These are phyloP conservation scores for Actinemys pallida DNA, from an alignment of 2,113 vertebrate genomes.

Conservation along the genomic window DNA sequence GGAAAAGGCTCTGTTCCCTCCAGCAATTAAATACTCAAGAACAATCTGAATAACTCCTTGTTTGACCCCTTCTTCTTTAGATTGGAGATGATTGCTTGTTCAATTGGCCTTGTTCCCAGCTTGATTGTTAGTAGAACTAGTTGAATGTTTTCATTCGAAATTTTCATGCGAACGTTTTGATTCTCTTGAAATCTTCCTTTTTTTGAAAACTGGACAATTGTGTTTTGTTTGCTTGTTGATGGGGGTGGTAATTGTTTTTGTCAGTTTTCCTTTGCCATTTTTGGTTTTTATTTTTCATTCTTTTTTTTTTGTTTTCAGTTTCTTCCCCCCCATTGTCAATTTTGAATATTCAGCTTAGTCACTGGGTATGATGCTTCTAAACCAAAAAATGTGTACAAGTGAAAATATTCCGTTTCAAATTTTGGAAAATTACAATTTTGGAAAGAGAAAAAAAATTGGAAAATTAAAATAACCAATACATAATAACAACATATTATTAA, in stretches of 20 bases:
- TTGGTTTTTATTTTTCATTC: background rate
- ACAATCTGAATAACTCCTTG: background rate
- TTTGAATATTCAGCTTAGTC: background rate
- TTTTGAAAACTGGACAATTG: background rate
- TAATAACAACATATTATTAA: background rate
- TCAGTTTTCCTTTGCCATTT: background rate
- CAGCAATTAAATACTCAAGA: slow-evolving; percentile 40
- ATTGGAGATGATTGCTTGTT: background rate
- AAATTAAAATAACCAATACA: background rate
- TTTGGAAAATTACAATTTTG: background rate
- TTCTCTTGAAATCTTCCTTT: background rate
- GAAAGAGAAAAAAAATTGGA: background rate
- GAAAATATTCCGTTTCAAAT: background rate
- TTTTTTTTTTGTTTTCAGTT: background rate
- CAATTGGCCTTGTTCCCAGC: background rate
- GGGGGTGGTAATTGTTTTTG: background rate
- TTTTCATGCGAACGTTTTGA: background rate
- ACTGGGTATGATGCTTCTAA: background rate
- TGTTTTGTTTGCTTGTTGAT: background rate
- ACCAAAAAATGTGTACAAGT: background rate
- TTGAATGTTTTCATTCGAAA: background rate
- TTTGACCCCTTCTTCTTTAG: background rate
- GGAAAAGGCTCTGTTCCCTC: slow-evolving; percentile 54
- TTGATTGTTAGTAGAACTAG: background rate
- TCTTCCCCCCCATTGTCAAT: background rate